phyloP scores from a whole-genome alignment of 2,888 invertebrate genomes.

The Xylota sylvarum region DNA sequence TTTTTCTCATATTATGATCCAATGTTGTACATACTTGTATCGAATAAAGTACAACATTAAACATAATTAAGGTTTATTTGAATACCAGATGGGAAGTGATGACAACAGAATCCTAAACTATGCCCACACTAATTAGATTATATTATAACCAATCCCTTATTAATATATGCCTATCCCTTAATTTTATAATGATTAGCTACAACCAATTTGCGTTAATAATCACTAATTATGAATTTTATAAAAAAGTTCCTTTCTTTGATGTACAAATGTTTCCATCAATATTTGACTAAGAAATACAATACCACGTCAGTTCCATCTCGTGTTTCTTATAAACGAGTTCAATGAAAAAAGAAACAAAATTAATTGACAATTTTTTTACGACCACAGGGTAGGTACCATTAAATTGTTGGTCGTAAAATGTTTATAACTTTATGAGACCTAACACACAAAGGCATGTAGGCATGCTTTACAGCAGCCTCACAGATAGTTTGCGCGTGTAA shows the following conservation, averaged over 20 bases:
- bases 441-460: not conserved
- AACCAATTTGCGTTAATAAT: constrained; percentile 4
- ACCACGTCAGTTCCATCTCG: not conserved
- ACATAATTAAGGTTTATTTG: not conserved
- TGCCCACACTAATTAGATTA: not conserved
- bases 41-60: not conserved
- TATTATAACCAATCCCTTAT: not conserved
- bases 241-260: not conserved
- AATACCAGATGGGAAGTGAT: not conserved
- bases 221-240: not conserved
- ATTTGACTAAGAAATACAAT: not conserved
- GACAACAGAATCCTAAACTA: not conserved
- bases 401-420: constrained; percentile 8
- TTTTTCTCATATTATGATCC: no score
- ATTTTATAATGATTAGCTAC: not conserved
- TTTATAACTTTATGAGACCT: constrained; percentile 12
- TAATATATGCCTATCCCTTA: not conserved
- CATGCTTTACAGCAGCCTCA: not conserved
- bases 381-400: not conserved
- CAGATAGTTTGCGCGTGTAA: not conserved
- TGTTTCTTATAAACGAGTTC: not conserved
- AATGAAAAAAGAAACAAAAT: not conserved
- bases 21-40: no score
- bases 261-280: not conserved
- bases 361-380: not conserved